Percentiles rank a stretch among this genome's conserved stretches.
These are phyloP conservation scores for Drosophila lini DNA, from an alignment of 1,140 invertebrate species.

Conservation along the genomic window DNA sequence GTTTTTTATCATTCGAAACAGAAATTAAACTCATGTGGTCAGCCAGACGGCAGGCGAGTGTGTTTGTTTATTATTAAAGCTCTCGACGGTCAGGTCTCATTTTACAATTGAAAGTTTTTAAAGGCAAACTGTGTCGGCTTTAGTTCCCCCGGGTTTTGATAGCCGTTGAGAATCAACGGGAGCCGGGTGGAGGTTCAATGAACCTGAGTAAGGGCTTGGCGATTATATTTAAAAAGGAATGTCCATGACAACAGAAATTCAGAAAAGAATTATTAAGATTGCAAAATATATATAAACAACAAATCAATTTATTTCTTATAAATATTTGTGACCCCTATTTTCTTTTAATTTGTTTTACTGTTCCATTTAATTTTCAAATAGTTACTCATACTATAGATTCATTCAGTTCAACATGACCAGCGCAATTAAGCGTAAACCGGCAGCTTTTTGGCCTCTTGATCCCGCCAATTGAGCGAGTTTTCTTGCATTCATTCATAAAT, in stretches of 20 bases:
- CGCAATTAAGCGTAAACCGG: conserved; percentile 59
- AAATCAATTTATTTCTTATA: neutral
- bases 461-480: conserved; percentile 68
- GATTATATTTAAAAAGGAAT: neutral
- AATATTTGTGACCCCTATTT: neutral
- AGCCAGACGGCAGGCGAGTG: conserved; percentile 7
- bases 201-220: conserved; percentile 23
- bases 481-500: conserved; percentile 56
- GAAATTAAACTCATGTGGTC: conserved; percentile 32
- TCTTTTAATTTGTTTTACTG: neutral
- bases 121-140: conserved; percentile 9
- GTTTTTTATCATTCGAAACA: conserved; percentile 52
- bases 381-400: conserved; percentile 4
- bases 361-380: too few relatives aligned
- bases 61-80: conserved; percentile 51
- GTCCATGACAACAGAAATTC: neutral
- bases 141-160: conserved; percentile 23
- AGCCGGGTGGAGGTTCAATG: conserved; percentile 32
- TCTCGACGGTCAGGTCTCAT: conserved; percentile 32
- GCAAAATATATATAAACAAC: neutral
- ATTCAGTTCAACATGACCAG: conserved; percentile 61
- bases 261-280: neutral
- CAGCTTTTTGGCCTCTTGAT: conserved; percentile 74
- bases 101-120: conserved; percentile 35
- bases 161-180: conserved; percentile 18